A percentile compares a stretch with the other conserved stretches of the same genome.
These are phyloP conservation scores for Dasysyrphus tricinctus DNA, from an alignment of 2,888 invertebrate genomes.

Conservation along the genomic window DNA sequence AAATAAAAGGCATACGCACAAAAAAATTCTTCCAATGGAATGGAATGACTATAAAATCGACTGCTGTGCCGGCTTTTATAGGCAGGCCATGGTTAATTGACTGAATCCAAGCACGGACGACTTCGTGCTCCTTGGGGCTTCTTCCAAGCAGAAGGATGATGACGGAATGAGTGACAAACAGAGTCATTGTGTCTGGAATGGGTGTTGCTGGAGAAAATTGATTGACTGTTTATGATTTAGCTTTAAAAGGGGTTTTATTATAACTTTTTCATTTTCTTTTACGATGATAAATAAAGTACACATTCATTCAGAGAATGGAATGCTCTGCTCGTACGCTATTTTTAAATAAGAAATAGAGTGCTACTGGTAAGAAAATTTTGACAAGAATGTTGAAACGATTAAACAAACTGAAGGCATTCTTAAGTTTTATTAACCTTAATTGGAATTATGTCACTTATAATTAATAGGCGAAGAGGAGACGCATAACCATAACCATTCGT, in stretches of 20 bases:
- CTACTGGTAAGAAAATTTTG: slow-evolving; percentile 35
- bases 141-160: slow-evolving; percentile 6
- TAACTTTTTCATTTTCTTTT: slow-evolving; percentile 34
- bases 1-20: slow-evolving; percentile 26
- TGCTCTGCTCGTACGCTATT: slow-evolving; percentile 43
- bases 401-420: background rate
- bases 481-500: background rate
- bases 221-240: slow-evolving; percentile 72
- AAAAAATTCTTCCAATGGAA: slow-evolving; percentile 29
- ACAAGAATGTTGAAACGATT: background rate
- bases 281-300: slow-evolving; percentile 40
- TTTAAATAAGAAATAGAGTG: slow-evolving; percentile 33
- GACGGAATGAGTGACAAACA: slow-evolving; percentile 62
- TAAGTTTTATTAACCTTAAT: background rate
- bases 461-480: background rate
- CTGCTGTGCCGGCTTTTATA: slow-evolving; percentile 58
- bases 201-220: slow-evolving; percentile 68
- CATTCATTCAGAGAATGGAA: slow-evolving; percentile 1
- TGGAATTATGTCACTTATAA: background rate
- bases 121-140: slow-evolving; percentile 39
- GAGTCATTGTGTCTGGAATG: slow-evolving; percentile 69
- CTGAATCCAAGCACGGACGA: slow-evolving; percentile 64
- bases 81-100: slow-evolving; percentile 63
- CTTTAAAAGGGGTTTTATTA: slow-evolving; percentile 59
- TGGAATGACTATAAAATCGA: slow-evolving; percentile 35